Conservation (phyloP, 2,797 vertebrate genomes). For the Atherinosoma microstoma region DNA sequence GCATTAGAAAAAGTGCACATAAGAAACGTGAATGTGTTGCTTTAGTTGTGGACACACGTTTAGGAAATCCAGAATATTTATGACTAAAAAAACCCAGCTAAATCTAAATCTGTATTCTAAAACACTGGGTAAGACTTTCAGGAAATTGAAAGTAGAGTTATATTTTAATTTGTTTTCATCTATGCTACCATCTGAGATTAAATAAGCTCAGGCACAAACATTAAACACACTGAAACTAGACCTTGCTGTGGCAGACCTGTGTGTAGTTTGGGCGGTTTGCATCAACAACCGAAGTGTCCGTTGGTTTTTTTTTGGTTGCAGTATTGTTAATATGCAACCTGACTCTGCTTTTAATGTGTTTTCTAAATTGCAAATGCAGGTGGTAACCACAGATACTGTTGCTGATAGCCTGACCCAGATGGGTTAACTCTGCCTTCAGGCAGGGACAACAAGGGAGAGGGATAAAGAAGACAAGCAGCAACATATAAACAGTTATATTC, state of each 20-base stretch:
- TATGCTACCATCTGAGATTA: background rate
- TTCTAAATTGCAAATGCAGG: constrained; percentile 5
- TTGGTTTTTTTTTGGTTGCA: constrained; percentile 4
- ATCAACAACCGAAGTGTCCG: background rate
- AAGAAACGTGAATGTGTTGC: background rate
- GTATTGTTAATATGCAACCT: constrained; percentile 50
- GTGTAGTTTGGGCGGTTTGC: background rate
- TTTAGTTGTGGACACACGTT: background rate
- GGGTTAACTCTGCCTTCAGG: constrained; percentile 13
- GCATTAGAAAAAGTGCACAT: background rate
- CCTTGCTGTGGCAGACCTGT: background rate
- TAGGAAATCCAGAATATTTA: no score
- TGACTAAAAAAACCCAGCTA: no score
- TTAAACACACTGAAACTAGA: background rate
- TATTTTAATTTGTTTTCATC: background rate
- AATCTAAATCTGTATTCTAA: no score
- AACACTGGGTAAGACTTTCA: background rate
- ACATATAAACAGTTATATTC: no score
- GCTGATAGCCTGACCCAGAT: constrained; percentile 23
- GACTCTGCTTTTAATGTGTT: constrained; percentile 27
- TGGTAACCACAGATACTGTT: constrained; percentile 38
- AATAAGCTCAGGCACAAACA: no score
- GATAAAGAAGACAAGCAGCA: background rate
- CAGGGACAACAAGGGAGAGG: background rate
- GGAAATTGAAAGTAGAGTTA: background rate